phyloP scores from a whole-genome alignment of 2,888 invertebrate species.

The Laspeyria flexula region DNA sequence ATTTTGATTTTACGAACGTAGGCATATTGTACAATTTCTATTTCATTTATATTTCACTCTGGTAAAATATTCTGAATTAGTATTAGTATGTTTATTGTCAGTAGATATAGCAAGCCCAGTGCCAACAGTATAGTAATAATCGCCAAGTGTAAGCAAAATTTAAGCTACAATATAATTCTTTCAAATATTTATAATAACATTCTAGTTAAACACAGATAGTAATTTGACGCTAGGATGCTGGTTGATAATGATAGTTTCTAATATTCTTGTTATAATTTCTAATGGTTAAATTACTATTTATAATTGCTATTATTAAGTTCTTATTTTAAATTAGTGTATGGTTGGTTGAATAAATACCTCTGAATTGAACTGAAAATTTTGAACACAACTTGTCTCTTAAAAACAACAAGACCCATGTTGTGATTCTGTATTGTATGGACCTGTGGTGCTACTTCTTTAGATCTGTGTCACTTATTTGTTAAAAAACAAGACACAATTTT shows the following conservation, averaged over 20 bases:
- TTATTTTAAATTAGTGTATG: too few species aligned
- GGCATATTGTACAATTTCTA: too few species aligned
- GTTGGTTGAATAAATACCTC: too few species aligned
- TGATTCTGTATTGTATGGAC: too few species aligned
- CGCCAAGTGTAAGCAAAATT: neutral
- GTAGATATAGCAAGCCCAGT: neutral
- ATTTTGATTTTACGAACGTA: neutral
- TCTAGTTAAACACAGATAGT: neutral
- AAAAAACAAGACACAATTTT: conserved; percentile 14
- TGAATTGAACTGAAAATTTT: too few species aligned
- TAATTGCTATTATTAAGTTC: too few species aligned
- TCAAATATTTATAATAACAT: neutral
- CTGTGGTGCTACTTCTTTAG: conserved; percentile 8
- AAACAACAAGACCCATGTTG: too few species aligned
- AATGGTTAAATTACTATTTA: too few species aligned
- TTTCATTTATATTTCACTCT: neutral
- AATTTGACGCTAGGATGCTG: neutral
- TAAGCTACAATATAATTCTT: neutral
- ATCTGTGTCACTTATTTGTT: neutral
- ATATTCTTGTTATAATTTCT: too few species aligned
- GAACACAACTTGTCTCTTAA: too few species aligned
- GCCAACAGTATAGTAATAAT: neutral
- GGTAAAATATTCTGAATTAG: neutral
- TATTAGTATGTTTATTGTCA: neutral
- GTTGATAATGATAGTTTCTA: neutral